phyloP scores from a whole-genome alignment of 2,888 invertebrate species.

The Buathra laborator region DNA sequence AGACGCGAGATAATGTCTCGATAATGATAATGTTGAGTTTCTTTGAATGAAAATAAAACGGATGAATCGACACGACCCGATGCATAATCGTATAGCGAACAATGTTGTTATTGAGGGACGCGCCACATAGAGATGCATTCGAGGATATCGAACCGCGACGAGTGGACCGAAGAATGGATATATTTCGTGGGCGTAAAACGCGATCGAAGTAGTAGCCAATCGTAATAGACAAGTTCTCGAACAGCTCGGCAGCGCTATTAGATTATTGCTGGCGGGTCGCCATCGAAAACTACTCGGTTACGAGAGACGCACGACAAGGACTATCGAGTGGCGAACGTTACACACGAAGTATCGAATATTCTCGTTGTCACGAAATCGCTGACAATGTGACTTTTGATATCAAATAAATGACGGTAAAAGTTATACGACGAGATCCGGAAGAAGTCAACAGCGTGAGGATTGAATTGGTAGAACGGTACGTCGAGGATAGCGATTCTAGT shows the following conservation, averaged over 20 bases:
- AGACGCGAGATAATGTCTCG: neutral
- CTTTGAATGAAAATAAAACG: neutral
- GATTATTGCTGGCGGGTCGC: slow-evolving; percentile 53
- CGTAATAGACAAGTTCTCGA: slow-evolving; percentile 20
- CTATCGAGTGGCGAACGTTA: too few species aligned
- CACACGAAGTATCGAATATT: slow-evolving; percentile 7
- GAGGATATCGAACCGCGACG: slow-evolving; percentile 45
- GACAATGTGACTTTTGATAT: neutral
- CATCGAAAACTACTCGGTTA: slow-evolving; percentile 32
- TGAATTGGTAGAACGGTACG: neutral
- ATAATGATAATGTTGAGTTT: neutral
- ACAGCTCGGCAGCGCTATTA: slow-evolving; percentile 40
- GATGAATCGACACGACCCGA: neutral
- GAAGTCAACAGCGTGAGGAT: neutral
- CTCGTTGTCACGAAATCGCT: slow-evolving; percentile 5
- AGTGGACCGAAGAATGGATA: slow-evolving; percentile 28
- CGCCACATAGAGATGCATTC: slow-evolving; percentile 33
- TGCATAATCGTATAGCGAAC: too few species aligned
- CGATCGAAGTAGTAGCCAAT: slow-evolving; percentile 33
- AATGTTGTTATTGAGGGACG: neutral
- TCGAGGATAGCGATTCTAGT: slow-evolving; percentile 40
- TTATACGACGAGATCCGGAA: slow-evolving; percentile 40
- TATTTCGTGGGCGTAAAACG: slow-evolving; percentile 57
- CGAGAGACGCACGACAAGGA: neutral
- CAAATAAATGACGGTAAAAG: neutral